Percentiles rank a stretch among this genome's conserved stretches.
phyloP scores from a whole-genome alignment of 1,140 invertebrate species.

The Brachionus rotundiformis region DNA sequence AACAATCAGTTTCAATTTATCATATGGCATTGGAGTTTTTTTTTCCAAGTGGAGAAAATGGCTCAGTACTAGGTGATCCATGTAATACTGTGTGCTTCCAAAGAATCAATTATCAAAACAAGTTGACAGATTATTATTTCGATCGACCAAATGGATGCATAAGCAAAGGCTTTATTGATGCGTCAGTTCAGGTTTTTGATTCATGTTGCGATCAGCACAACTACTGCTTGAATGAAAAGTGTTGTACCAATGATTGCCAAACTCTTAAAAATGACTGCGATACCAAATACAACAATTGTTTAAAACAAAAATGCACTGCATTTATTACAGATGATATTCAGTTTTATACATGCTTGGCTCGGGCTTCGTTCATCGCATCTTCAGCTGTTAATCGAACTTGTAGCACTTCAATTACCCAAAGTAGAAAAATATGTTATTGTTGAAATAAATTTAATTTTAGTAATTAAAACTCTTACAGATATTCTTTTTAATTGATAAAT shows the following conservation, averaged over 20 bases:
- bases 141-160: slow-evolving; percentile 47
- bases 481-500: too few relatives aligned
- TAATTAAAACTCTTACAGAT: too few relatives aligned
- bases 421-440: slow-evolving; percentile 49
- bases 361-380: slow-evolving; percentile 32
- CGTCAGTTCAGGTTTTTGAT: slow-evolving; percentile 2
- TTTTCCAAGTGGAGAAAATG: background rate
- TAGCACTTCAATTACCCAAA: background rate
- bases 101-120: slow-evolving; percentile 45
- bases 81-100: slow-evolving; percentile 38
- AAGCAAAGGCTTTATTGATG: slow-evolving; percentile 39
- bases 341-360: slow-evolving; percentile 47
- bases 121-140: slow-evolving; percentile 48
- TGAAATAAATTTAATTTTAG: too few relatives aligned
- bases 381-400: slow-evolving; percentile 45
- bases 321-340: slow-evolving; percentile 26
- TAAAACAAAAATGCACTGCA: slow-evolving; percentile 20
- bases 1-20: background rate
- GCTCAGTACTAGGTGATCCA: background rate
- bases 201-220: slow-evolving; percentile 50
- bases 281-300: slow-evolving; percentile 29
- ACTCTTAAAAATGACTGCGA: slow-evolving; percentile 46
- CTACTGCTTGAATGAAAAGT: slow-evolving; percentile 30
- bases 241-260: slow-evolving; percentile 48
- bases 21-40: slow-evolving; percentile 24